Percentiles rank a stretch among this genome's conserved stretches.
These are phyloP conservation scores for Stegodyphus mimosarum DNA, from an alignment of 1,140 invertebrate species.

Conservation along the genomic window DNA sequence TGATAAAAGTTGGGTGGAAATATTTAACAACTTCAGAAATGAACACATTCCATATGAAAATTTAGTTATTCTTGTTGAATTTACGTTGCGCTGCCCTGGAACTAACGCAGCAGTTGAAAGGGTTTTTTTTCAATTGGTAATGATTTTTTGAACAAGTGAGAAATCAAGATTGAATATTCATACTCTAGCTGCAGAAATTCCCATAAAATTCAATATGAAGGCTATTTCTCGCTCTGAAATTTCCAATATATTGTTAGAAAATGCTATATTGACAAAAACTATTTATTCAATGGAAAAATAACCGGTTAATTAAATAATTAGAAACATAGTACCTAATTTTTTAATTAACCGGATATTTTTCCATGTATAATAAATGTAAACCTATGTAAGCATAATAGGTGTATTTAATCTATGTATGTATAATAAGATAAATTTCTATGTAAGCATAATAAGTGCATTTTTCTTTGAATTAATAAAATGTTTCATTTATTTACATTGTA, in stretches of 20 bases:
- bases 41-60: background rate
- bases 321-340: too few relatives aligned
- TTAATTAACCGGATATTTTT: too few relatives aligned
- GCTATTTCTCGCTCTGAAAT: background rate
- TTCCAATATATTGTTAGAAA: background rate
- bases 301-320: too few relatives aligned
- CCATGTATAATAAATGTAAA: too few relatives aligned
- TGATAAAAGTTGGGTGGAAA: conserved; percentile 8
- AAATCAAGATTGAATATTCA: conserved; percentile 7
- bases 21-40: background rate
- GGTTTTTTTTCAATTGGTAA: background rate
- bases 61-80: conserved; percentile 26
- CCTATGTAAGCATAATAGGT: too few relatives aligned
- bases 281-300: background rate
- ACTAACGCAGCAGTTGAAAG: conserved; percentile 4
- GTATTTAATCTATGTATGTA: too few relatives aligned
- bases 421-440: too few relatives aligned
- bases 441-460: background rate
- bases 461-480: background rate
- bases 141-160: background rate
- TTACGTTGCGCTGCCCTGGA: background rate
- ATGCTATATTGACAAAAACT: background rate
- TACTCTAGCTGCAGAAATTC: background rate
- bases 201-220: background rate
- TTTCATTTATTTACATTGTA: background rate